These are phyloP conservation scores for Vollenhovia emeryi DNA, from an alignment of 1,140 invertebrate species.

Conservation along the genomic window DNA sequence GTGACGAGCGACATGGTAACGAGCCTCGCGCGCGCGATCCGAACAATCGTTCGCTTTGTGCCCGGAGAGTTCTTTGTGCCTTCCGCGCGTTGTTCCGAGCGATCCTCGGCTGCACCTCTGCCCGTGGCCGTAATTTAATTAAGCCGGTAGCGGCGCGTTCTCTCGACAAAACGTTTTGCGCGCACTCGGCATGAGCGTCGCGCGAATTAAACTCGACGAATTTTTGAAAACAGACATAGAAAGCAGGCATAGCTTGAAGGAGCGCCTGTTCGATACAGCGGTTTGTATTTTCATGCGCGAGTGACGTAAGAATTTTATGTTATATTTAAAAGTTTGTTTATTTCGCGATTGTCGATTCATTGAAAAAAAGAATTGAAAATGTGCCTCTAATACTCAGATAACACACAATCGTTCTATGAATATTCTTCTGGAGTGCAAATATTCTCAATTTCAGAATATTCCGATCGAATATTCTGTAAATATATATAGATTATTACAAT, in stretches of 20 bases:
- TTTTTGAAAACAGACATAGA: neutral
- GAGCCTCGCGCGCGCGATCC: conserved; percentile 51
- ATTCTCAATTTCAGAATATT: too few relatives aligned
- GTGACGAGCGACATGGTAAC: conserved; percentile 69
- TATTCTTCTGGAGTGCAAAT: too few relatives aligned
- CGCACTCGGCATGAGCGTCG: conserved; percentile 2
- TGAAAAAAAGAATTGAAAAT: neutral
- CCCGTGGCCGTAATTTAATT: conserved; percentile 66
- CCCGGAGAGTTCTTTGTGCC: conserved; percentile 53
- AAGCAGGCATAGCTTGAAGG: neutral
- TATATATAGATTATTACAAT: too few relatives aligned
- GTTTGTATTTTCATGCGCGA: neutral
- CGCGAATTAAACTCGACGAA: neutral
- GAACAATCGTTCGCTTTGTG: conserved; percentile 70
- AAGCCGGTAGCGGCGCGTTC: conserved; percentile 50
- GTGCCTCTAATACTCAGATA: neutral
- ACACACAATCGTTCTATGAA: too few relatives aligned
- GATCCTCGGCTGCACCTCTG: conserved; percentile 36
- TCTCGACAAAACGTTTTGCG: conserved; percentile 24
- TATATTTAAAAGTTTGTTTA: too few relatives aligned
- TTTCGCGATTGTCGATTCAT: neutral
- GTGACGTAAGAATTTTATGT: neutral
- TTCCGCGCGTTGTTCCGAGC: conserved; percentile 17
- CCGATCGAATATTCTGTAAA: too few relatives aligned
- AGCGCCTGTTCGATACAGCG: neutral